phyloP scores from a whole-genome alignment of 2,113 vertebrate genomes.

The Addax nasomaculatus region DNA sequence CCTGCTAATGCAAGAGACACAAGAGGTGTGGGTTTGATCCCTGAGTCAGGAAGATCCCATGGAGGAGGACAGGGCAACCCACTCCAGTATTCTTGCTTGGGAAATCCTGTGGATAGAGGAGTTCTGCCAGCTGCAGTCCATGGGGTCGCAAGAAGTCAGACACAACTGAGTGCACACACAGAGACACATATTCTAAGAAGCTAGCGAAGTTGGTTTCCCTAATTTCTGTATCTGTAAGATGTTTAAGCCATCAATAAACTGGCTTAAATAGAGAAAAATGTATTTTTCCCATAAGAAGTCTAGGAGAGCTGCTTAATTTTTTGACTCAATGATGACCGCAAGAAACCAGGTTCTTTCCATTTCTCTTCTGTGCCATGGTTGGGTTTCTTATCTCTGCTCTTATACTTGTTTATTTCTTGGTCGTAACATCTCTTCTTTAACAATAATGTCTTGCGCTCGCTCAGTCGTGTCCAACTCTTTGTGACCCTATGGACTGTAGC shows the following conservation, averaged over 20 bases:
- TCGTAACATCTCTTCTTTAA: neutral
- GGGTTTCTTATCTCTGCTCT: neutral
- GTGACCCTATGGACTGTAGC: neutral
- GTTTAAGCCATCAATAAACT: neutral
- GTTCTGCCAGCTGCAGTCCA: rapidly evolving
- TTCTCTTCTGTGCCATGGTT: neutral
- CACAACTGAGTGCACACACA: neutral
- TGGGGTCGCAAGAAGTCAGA: neutral
- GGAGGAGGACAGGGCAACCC: neutral
- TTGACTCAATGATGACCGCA: neutral
- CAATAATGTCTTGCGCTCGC: rapidly evolving
- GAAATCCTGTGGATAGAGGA: neutral
- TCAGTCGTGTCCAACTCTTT: neutral
- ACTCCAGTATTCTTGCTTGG: neutral
- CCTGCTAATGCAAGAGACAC: neutral
- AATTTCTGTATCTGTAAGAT: neutral
- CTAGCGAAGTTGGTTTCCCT: neutral
- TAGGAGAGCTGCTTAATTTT: neutral
- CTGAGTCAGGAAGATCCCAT: neutral
- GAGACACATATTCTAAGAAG: neutral
- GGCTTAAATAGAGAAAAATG: neutral
- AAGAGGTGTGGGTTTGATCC: neutral
- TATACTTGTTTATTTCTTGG: neutral
- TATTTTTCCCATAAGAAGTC: neutral
- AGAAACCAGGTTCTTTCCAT: neutral